These are phyloP conservation scores for Harpagifer antarcticus DNA, from an alignment of 2,797 vertebrate species.

Conservation along the genomic window DNA sequence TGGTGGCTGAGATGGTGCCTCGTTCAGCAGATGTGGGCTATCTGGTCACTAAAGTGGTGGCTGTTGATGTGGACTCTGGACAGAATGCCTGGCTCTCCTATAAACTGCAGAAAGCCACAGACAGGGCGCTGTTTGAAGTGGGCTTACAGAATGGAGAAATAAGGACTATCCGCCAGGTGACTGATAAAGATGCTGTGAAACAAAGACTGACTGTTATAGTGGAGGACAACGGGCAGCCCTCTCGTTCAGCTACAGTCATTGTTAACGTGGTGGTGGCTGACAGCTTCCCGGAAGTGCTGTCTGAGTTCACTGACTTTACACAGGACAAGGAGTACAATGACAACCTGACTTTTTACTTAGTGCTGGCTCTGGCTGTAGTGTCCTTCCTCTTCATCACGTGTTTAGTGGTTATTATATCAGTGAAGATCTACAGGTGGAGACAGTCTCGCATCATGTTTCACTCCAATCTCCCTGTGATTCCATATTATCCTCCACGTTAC, in stretches of 20 bases:
- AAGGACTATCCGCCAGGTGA: conserved; percentile 49
- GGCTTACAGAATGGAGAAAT: conserved; percentile 47
- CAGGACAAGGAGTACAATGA: no score
- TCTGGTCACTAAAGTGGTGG: conserved; percentile 86
- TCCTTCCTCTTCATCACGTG: no score
- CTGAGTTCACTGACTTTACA: conserved; percentile 36
- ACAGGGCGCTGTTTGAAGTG: conserved; percentile 82
- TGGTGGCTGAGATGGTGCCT: conserved; percentile 84
- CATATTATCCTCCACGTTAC: no score
- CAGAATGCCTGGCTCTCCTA: conserved; percentile 86
- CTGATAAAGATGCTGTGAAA: conserved; percentile 75
- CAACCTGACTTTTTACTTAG: no score
- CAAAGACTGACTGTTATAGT: conserved; percentile 75
- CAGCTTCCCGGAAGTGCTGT: conserved; percentile 46
- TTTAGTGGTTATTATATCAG: no score
- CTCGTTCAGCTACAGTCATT: conserved; percentile 52
- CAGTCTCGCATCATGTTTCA: no score
- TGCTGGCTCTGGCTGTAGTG: no score
- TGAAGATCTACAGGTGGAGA: no score
- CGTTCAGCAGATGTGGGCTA: conserved; percentile 85
- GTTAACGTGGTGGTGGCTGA: conserved; percentile 36
- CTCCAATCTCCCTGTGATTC: no score
- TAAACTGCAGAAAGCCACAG: conserved; percentile 78
- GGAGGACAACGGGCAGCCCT: conserved; percentile 64
- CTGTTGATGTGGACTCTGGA: conserved; percentile 74